Conservation (phyloP, 23 tunicate genomes). For the Halocynthia aurantium region DNA sequence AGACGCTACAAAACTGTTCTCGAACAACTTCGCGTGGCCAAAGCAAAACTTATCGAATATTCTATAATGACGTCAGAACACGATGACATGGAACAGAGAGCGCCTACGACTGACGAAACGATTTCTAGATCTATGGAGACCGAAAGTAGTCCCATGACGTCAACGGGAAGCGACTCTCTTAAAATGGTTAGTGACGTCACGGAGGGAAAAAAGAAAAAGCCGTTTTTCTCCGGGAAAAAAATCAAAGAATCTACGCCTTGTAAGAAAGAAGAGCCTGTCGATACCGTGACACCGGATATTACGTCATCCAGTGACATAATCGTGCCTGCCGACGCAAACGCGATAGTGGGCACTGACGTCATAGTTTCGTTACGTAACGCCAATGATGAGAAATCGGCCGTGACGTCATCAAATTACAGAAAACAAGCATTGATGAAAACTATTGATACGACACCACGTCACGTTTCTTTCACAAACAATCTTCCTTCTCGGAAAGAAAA, state of each 20-base stretch:
- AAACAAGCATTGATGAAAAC: background rate
- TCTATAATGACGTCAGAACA: constrained; percentile 9
- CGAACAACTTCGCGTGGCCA: constrained; percentile 18
- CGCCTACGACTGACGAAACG: background rate
- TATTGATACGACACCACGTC: background rate
- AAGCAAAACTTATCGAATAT: constrained; percentile 8
- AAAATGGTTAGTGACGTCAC: constrained; percentile 14
- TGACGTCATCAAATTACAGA: background rate
- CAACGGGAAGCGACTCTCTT: constrained; percentile 2
- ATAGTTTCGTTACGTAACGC: background rate
- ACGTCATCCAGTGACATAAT: background rate
- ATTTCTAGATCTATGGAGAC: constrained; percentile 1
- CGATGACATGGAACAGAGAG: background rate
- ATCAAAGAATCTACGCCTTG: background rate
- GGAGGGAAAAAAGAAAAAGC: background rate
- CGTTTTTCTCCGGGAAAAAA: background rate
- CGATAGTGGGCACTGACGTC: too few species aligned
- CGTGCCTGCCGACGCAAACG: background rate
- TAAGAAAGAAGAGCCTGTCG: background rate
- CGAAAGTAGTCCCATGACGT: constrained; percentile 14
- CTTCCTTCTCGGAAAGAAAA: background rate
- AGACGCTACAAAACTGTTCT: constrained; percentile 22
- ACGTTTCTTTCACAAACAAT: constrained; percentile 4
- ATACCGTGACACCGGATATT: background rate
- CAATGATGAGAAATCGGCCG: background rate